Evolutionary conservation across 2,113 vertebrate genomes (phyloP), one percentile per base, ranked within the genome.

Genomic region (Platichthys stellatus): DNA sequence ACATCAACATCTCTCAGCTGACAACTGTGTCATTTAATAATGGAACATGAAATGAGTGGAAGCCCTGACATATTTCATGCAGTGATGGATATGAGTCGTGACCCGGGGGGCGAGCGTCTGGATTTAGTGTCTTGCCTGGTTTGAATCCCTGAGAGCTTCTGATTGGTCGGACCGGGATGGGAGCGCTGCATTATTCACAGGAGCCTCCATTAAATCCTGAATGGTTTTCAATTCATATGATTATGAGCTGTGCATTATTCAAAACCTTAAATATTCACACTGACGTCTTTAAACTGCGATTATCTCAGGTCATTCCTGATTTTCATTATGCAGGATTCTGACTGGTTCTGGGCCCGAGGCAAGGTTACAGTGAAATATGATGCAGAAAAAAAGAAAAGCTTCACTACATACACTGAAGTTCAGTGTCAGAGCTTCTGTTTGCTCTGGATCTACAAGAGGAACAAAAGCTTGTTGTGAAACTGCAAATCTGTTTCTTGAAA

Each of bases 181-280:
- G 7, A 35, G 7, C 20, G 2, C 64, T 85, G 74, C 60, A 81
- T 88, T 85, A 88, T 81, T 88, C 77, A 76, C 40, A 3, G 3
- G 35, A 38, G 35, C 56, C 2, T 60, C 54, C 26, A 9, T 17
- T 26, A 5, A 24, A 56, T 63, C 24, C 51, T 63, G 1, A 2
- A 15, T 4, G 18, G 2, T 9, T 20, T 38, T 53, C 21, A 2
- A 12, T 21, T 63, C n/a, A 35, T 1, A 4, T 67, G 71, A 57
- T 78, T 70, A 71, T 15, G 49, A 47, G 28, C n/a, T 0, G 2
- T 83, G 56, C 82, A 81, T 81, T 81, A 81, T 81, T 85, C 63
- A 78, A 0, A 70, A 2, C 8, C 28, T 35, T 23, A 51, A 72
- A 56, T 66, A 68, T 21, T 20, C 80, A 20, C 40, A 2, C 35